phyloP scores from a whole-genome alignment of 1,140 invertebrate species.

The Zaprionus lachaisei region DNA sequence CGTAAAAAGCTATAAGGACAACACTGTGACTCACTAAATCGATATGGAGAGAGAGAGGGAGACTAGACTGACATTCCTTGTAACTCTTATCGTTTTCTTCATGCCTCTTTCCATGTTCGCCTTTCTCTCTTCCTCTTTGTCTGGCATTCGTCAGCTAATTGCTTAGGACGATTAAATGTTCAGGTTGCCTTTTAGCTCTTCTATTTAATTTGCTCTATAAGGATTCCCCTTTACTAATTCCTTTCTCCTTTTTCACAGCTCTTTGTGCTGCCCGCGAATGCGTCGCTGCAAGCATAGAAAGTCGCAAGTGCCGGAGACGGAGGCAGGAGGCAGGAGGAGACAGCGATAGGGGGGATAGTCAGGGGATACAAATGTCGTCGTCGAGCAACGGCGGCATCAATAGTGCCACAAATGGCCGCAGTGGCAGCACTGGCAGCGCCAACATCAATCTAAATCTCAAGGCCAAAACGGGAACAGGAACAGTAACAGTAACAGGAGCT shows the following conservation, averaged over 20 bases:
- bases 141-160: constrained; percentile 25
- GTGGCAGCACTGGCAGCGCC: constrained; percentile 73
- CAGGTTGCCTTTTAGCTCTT: constrained; percentile 18
- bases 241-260: constrained; percentile 4
- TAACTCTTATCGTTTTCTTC: neutral
- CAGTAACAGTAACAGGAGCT: constrained; percentile 9
- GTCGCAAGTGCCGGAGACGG: neutral
- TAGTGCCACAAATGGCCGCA: constrained; percentile 81
- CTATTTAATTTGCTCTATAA: constrained; percentile 21
- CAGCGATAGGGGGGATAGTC: constrained; percentile 17
- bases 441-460: constrained; percentile 70
- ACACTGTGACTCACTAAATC: neutral
- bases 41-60: neutral
- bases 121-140: neutral
- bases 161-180: constrained; percentile 39
- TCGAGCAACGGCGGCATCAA: constrained; percentile 75
- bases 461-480: constrained; percentile 32
- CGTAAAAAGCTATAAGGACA: neutral
- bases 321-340: neutral
- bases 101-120: neutral
- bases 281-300: constrained; percentile 31
- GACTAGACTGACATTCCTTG: neutral
- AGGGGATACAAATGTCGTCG: constrained; percentile 66
- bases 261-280: constrained; percentile 43
- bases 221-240: constrained; percentile 40